A percentile compares a stretch with the other conserved stretches of the same genome.
Conservation (phyloP, 2,113 vertebrate species). For the Fregata magnificens region DNA sequence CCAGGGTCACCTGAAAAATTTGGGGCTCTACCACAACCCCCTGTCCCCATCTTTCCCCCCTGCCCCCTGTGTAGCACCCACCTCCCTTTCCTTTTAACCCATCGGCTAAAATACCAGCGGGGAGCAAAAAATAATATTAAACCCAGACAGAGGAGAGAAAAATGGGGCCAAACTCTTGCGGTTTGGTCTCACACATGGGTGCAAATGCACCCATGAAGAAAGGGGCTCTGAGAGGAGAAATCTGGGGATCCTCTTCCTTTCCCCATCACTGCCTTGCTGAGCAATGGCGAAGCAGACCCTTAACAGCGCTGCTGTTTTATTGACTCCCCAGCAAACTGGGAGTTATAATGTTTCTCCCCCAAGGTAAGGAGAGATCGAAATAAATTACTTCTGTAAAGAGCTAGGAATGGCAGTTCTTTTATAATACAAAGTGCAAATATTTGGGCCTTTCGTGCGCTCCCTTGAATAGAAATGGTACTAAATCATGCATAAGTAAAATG, state of each 20-base stretch:
- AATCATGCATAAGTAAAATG: conserved; percentile 4
- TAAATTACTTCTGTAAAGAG: conserved; percentile 48
- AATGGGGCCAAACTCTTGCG: neutral
- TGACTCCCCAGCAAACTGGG: neutral
- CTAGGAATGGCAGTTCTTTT: neutral
- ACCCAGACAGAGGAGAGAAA: neutral
- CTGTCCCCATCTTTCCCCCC: neutral
- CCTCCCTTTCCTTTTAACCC: neutral
- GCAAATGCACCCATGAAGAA: neutral
- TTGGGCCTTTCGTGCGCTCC: neutral
- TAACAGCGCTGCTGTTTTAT: neutral
- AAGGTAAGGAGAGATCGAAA: conserved; percentile 15
- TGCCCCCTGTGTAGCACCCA: neutral
- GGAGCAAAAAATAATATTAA: neutral
- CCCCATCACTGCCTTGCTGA: neutral
- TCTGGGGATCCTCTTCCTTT: neutral
- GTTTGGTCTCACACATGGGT: neutral
- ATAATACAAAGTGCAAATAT: conserved; percentile 54
- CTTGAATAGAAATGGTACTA: conserved; percentile 46
- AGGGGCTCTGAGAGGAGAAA: neutral
- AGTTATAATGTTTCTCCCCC: neutral
- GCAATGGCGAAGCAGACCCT: neutral
- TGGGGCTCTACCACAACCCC: neutral
- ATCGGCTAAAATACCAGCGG: neutral
- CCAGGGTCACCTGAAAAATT: neutral